Percentiles rank a stretch among this genome's conserved stretches.
Evolutionary conservation across 2,888 invertebrate genomes (phyloP).

Genomic region (Slavum lentiscoides): DNA sequence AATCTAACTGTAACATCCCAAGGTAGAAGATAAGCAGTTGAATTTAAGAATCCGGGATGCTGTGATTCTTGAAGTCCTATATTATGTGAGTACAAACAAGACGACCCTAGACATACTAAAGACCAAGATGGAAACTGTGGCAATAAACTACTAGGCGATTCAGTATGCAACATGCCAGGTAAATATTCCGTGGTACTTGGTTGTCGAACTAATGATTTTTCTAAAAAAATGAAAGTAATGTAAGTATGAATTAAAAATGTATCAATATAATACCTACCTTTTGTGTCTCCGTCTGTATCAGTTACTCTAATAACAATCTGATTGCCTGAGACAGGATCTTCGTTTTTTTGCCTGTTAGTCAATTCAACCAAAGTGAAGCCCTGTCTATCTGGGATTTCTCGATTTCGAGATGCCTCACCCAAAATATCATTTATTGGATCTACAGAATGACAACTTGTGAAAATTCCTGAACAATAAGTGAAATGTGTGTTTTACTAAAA

Average conservation of each 20-base stretch:
- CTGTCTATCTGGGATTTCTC: slow-evolving; percentile 33
- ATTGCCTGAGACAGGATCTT: slow-evolving; percentile 57
- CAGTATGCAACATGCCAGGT: slow-evolving; percentile 85
- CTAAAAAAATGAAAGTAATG: slow-evolving; percentile 59
- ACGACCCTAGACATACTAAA: slow-evolving; percentile 84
- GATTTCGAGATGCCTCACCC: slow-evolving; percentile 24
- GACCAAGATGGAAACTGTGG: slow-evolving; percentile 62
- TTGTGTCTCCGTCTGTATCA: slow-evolving; percentile 60
- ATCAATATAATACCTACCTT: slow-evolving; percentile 58
- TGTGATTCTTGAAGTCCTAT: slow-evolving; percentile 77
- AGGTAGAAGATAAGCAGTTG: slow-evolving; percentile 87
- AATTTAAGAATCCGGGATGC: slow-evolving; percentile 86
- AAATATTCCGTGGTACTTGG: slow-evolving; percentile 88
- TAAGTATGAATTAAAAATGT: not conserved
- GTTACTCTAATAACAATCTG: slow-evolving; percentile 62
- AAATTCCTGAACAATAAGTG: slow-evolving; percentile 51
- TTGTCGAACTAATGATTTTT: slow-evolving; percentile 68
- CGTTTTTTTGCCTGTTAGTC: slow-evolving; percentile 58
- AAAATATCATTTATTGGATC: slow-evolving; percentile 55
- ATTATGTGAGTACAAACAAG: slow-evolving; percentile 86
- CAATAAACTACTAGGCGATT: slow-evolving; percentile 69
- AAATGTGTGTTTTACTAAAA: not conserved
- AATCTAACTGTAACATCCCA: slow-evolving; percentile 81
- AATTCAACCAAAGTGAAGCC: slow-evolving; percentile 19
- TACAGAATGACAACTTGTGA: slow-evolving; percentile 56